Evolutionary conservation across 2,888 invertebrate genomes (phyloP).

Genomic region (Nomada ferruginata): DNA sequence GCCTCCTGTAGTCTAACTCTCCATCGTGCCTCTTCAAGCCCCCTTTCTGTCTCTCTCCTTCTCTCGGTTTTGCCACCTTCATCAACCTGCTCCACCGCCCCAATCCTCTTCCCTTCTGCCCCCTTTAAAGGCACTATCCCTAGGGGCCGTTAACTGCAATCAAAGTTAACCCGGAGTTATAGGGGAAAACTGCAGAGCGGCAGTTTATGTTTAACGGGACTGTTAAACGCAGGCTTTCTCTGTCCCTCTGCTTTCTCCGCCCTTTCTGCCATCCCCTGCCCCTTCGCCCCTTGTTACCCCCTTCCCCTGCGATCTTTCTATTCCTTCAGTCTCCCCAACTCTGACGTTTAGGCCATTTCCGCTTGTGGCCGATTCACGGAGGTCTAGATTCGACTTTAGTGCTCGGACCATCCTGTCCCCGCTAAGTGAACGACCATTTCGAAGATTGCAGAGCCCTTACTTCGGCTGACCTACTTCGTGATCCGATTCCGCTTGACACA

Average conservation of each 20-base stretch:
- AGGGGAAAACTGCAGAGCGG: constrained; percentile 79
- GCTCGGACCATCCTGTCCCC: constrained; percentile 47
- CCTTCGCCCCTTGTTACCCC: background rate
- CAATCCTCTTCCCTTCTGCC: constrained; percentile 59
- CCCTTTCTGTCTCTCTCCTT: constrained; percentile 23
- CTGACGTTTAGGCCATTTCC: constrained; percentile 53
- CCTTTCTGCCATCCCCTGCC: background rate
- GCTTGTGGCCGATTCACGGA: constrained; percentile 31
- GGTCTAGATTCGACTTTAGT: constrained; percentile 41
- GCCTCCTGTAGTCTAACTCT: constrained; percentile 71
- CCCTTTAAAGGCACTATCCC: constrained; percentile 78
- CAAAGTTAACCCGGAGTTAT: constrained; percentile 83
- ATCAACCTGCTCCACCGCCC: constrained; percentile 57
- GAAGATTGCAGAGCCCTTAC: constrained; percentile 50
- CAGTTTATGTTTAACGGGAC: constrained; percentile 83
- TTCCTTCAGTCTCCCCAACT: constrained; percentile 5
- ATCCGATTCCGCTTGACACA: constrained; percentile 58
- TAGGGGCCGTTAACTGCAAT: constrained; percentile 82
- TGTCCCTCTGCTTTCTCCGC: constrained; percentile 17
- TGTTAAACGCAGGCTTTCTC: constrained; percentile 80
- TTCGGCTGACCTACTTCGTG: constrained; percentile 53
- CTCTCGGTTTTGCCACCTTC: constrained; percentile 54
- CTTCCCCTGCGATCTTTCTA: background rate
- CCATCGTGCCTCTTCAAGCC: constrained; percentile 51
- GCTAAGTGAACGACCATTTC: constrained; percentile 56